Evolutionary conservation across 1,140 invertebrate species (phyloP).

Genomic region (Aricia agestis): DNA sequence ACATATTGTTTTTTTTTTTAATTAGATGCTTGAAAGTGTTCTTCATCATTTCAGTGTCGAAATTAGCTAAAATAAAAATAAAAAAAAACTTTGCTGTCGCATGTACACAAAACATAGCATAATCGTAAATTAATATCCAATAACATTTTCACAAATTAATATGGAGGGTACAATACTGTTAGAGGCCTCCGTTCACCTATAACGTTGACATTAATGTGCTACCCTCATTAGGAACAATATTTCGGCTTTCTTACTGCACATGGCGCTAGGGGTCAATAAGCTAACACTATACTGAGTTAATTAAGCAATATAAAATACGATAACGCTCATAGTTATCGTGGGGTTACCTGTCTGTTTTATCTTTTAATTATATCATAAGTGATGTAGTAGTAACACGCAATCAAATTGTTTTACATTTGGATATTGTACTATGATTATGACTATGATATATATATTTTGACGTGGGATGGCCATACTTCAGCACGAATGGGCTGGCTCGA

Average conservation of each 20-base stretch:
- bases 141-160: conserved; percentile 28
- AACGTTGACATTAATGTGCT: background rate
- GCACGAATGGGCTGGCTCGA: no score
- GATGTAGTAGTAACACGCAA: background rate
- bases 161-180: conserved; percentile 24
- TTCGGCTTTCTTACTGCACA: conserved; percentile 8
- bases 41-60: no score
- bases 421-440: background rate
- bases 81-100: no score
- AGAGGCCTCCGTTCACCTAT: background rate
- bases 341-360: conserved; percentile 2
- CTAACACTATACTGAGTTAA: background rate
- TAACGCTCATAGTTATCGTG: background rate
- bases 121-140: background rate
- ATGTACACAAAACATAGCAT: background rate
- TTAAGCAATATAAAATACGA: conserved; percentile 12
- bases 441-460: no score
- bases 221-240: conserved; percentile 11
- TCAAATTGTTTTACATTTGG: background rate
- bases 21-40: no score
- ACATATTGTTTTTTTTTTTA: no score
- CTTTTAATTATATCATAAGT: conserved; percentile 11
- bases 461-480: no score
- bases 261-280: background rate
- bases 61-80: no score